Percentiles rank a stretch among this genome's conserved stretches.
These are phyloP conservation scores for Anastrepha obliqua DNA, from an alignment of 1,140 invertebrate genomes.

Conservation along the genomic window DNA sequence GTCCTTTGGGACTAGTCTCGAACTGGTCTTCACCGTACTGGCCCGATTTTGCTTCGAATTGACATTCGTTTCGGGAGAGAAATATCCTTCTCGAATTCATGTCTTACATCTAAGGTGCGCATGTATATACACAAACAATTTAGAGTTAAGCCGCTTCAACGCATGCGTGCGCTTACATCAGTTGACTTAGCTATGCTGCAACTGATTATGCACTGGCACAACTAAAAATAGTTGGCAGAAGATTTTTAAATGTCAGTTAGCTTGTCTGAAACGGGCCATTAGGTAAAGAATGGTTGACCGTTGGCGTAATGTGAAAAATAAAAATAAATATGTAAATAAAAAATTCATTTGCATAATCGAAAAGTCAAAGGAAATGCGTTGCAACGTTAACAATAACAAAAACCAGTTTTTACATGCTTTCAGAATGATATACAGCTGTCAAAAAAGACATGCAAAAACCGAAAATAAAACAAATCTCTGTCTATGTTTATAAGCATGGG, in stretches of 20 bases:
- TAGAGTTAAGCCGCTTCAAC: too few species aligned
- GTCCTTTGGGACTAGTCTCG: too few species aligned
- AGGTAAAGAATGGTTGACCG: not conserved
- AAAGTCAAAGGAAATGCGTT: not conserved
- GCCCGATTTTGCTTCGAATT: too few species aligned
- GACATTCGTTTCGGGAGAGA: too few species aligned
- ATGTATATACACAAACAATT: too few species aligned
- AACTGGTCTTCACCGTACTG: too few species aligned
- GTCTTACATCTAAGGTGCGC: too few species aligned
- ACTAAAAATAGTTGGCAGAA: not conserved
- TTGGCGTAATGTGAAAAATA: not conserved
- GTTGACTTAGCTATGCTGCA: slow-evolving; percentile 43
- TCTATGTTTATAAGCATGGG: too few species aligned
- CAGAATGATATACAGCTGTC: too few species aligned
- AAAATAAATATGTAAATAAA: not conserved
- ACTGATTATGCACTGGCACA: slow-evolving; percentile 33
- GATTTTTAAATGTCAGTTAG: slow-evolving; percentile 4
- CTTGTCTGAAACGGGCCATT: slow-evolving; percentile 17
- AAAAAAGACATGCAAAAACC: too few species aligned
- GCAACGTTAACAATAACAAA: not conserved
- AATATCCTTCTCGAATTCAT: too few species aligned
- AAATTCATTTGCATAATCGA: not conserved
- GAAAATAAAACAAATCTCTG: too few species aligned
- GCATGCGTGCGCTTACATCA: slow-evolving; percentile 31
- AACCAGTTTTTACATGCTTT: not conserved